Evolutionary conservation across 37 sponge, comb jelly and placozoan genomes (phyloP).

Genomic region (Ianthella basta): DNA sequence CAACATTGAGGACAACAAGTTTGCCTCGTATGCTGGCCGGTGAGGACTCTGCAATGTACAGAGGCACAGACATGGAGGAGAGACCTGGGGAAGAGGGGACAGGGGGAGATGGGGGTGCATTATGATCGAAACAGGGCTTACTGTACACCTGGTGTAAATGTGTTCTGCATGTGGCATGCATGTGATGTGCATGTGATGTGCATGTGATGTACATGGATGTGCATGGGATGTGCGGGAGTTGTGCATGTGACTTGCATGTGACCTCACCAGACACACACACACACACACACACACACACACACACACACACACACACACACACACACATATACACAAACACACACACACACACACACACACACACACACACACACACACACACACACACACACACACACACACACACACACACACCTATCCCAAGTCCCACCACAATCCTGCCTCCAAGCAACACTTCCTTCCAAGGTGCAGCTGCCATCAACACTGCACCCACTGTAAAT

Average conservation of each 20-base stretch:
- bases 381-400: background rate
- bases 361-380: conserved; percentile 18
- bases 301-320: background rate
- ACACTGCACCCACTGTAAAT: conserved; percentile 84
- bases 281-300: no score
- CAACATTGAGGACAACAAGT: conserved; percentile 74
- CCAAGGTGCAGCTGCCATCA: conserved; percentile 58
- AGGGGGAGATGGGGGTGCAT: background rate
- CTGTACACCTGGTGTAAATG: no score
- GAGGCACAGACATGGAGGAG: conserved; percentile 17
- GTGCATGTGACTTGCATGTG: background rate
- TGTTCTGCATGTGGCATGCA: no score
- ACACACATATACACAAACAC: no score
- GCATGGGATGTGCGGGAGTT: background rate
- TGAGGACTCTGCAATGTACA: conserved; percentile 33
- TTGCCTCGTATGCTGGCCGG: conserved; percentile 85
- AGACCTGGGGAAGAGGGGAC: background rate
- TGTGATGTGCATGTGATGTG: no score
- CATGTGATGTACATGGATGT: background rate
- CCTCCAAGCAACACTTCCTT: conserved; percentile 76
- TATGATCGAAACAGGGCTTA: no score
- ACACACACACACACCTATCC: conserved; percentile 57
- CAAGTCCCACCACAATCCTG: conserved; percentile 79
- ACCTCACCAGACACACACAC: background rate
- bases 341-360: no score